Evolutionary conservation across 30 jellyfish, hydroid and myxozoan genomes (phyloP), one percentile per base, ranked within the genome.

Genomic region (Pelagia noctiluca): DNA sequence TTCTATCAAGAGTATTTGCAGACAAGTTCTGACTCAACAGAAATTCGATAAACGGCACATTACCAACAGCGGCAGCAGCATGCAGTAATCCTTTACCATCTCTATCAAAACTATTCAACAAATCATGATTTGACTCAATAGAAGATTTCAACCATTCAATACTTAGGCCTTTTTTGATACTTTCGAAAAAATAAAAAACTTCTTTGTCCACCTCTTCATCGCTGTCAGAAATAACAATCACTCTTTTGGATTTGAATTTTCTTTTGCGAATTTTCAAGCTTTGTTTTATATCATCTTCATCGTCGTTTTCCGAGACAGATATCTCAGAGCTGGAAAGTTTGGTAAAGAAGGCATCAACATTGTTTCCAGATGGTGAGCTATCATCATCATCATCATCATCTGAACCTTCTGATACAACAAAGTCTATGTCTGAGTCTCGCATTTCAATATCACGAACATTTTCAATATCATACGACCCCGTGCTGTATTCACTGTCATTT

Each of bases 391-490:
- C 53, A 30, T 65, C 84, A 22, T 72, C 23, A 12, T 49, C 82
- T 1, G 89, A 79, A 62, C 89, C 49, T 18, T 42, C 57, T 5
- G 82, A 81, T 21, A 48, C 80, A 48, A 81, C 68, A 68, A 81
- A 81, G 25, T 81, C 91, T 33, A 35, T 67, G 35, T 81, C 91
- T 47, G 91, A 81, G 38, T 81, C 91, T 67, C 91, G 28, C 46
- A 81, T 24, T 2, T 35, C 57, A 28, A 35, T 35, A 29, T 80
- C 75, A 46, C 67, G 63, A 13, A 21, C 36, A 10, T 23, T 70
- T 12, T 81, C 54, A 2, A 11, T 54, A 2, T 12, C 22, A 1
- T 0, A 22, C 32, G 26, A 66, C 8, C 49, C 84, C 26, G 18
- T 31, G 12, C 30, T 22, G 25, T 70, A 80, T 64, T n/a, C n/a